Evolutionary conservation across 1,140 invertebrate genomes (phyloP).

Genomic region (Macrobrachium nipponense): DNA sequence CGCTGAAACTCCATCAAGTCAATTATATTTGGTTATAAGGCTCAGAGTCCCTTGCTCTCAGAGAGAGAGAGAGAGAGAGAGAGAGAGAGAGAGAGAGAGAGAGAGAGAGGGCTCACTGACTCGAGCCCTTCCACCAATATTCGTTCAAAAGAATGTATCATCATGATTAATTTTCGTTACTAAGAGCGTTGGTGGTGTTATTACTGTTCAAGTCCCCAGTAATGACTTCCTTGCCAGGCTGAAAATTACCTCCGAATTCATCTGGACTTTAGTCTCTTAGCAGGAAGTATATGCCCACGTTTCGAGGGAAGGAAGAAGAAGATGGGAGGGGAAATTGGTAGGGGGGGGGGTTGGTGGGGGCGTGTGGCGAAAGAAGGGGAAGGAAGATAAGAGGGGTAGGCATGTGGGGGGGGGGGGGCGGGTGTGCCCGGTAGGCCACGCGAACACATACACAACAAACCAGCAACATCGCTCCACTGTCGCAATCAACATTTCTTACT

Average conservation of each 20-base stretch:
- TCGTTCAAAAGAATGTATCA: no score
- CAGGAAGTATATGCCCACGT: neutral
- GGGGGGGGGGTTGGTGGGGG: neutral
- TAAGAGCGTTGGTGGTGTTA: no score
- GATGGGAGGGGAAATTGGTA: neutral
- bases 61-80: no score
- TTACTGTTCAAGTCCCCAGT: no score
- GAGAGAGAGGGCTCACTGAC: no score
- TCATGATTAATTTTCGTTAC: no score
- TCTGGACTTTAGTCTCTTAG: neutral
- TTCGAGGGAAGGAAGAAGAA: neutral
- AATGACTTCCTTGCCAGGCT: no score
- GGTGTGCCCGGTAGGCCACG: constrained; percentile 13
- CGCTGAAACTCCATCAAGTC: constrained; percentile 44
- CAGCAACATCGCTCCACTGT: constrained; percentile 55
- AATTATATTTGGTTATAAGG: constrained; percentile 41
- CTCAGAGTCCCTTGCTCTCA: constrained; percentile 1
- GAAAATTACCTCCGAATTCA: neutral
- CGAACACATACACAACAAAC: constrained; percentile 40
- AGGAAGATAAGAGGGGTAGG: neutral
- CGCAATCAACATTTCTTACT: constrained; percentile 62
- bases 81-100: no score
- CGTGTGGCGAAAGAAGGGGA: neutral
- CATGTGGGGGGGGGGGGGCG: neutral
- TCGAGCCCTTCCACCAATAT: no score